Conservation (phyloP, 2,888 invertebrate species). For the Cheilosia vulpina region DNA sequence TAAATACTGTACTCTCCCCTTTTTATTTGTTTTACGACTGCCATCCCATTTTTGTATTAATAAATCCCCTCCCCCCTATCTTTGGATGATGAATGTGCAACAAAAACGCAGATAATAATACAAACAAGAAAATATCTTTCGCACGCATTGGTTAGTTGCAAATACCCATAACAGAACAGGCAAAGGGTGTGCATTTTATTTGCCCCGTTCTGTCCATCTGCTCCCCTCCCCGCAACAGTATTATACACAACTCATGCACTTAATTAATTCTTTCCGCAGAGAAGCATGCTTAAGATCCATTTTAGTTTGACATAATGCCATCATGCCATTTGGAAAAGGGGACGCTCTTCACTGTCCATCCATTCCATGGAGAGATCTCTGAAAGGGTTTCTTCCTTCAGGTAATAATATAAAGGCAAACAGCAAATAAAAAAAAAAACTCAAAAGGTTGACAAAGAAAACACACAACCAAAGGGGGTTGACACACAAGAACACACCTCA, state of each 20-base stretch:
- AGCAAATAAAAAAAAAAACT: constrained; percentile 47
- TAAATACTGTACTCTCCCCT: constrained; percentile 27
- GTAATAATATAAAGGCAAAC: constrained; percentile 61
- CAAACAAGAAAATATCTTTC: constrained; percentile 56
- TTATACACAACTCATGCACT: constrained; percentile 50
- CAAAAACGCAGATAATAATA: constrained; percentile 69
- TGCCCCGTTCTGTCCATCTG: constrained; percentile 34
- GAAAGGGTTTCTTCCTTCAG: constrained; percentile 70
- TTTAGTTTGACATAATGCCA: constrained; percentile 74
- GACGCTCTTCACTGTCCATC: constrained; percentile 68
- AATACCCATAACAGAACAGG: constrained; percentile 44
- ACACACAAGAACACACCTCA: constrained; percentile 74
- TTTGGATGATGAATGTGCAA: constrained; percentile 72
- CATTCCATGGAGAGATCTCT: constrained; percentile 41
- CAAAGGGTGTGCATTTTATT: constrained; percentile 71
- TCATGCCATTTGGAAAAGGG: constrained; percentile 45
- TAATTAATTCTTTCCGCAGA: constrained; percentile 75
- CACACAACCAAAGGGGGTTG: constrained; percentile 70
- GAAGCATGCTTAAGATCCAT: constrained; percentile 73
- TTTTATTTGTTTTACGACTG: constrained; percentile 5
- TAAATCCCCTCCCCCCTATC: constrained; percentile 28
- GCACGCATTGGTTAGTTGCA: constrained; percentile 72
- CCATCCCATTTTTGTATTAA: constrained; percentile 20
- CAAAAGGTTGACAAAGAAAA: constrained; percentile 68
- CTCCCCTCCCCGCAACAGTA: constrained; percentile 22